These are phyloP conservation scores for Baccha elongata DNA, from an alignment of 2,888 invertebrate species.

Conservation along the genomic window DNA sequence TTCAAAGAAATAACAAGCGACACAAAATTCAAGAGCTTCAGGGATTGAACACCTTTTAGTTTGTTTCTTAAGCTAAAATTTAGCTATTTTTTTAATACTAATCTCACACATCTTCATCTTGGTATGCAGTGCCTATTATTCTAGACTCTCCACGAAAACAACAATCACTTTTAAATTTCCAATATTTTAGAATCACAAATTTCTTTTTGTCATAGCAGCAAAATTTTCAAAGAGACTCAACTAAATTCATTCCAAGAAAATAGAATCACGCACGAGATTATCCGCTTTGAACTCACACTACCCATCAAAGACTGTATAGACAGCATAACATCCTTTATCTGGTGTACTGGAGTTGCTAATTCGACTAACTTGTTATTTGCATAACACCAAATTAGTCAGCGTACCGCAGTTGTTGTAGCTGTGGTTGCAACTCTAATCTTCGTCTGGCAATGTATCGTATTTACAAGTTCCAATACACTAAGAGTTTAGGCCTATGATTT, in stretches of 20 bases:
- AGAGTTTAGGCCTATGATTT: slow-evolving; percentile 19
- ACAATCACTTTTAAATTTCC: too few species aligned
- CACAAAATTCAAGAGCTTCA: too few species aligned
- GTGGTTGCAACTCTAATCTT: slow-evolving; percentile 43
- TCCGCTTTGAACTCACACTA: background rate
- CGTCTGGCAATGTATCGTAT: background rate
- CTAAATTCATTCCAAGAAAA: slow-evolving; percentile 56
- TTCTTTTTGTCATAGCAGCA: background rate
- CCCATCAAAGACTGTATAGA: background rate
- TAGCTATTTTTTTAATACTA: too few species aligned
- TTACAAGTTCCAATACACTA: background rate
- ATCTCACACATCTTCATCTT: too few species aligned
- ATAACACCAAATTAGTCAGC: slow-evolving; percentile 70
- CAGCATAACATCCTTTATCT: slow-evolving; percentile 58
- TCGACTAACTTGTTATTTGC: slow-evolving; percentile 69
- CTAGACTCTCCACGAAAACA: too few species aligned
- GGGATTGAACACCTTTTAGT: too few species aligned
- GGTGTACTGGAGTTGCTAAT: slow-evolving; percentile 63
- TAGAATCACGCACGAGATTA: slow-evolving; percentile 70
- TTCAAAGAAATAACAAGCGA: too few species aligned
- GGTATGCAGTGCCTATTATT: too few species aligned
- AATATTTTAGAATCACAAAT: background rate
- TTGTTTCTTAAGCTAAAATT: too few species aligned
- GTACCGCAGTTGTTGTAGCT: slow-evolving; percentile 58
- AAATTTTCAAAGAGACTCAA: background rate